Percentiles rank a stretch among this genome's conserved stretches.
Conservation (phyloP, 2,797 vertebrate species). For the Argentina silus region DNA sequence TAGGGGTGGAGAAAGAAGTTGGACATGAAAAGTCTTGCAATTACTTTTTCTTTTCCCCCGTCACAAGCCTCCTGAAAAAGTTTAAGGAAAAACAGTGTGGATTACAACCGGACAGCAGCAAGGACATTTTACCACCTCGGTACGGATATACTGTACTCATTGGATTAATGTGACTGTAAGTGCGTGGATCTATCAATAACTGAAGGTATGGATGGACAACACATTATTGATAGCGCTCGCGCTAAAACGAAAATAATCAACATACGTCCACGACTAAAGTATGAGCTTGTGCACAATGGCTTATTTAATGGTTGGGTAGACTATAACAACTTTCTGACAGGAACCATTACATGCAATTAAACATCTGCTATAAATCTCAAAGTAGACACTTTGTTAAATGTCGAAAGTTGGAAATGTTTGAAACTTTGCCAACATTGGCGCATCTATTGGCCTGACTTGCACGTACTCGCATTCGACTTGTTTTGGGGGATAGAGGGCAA, state of each 20-base stretch:
- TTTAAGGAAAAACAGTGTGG: slow-evolving; percentile 42
- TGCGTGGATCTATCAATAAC: slow-evolving; percentile 58
- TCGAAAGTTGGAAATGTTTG: background rate
- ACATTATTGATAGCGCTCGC: slow-evolving; percentile 18
- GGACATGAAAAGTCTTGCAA: slow-evolving; percentile 55
- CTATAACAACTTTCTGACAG: background rate
- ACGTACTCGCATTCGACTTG: no score
- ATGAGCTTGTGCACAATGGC: no score
- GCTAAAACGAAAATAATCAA: background rate
- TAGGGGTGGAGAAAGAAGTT: slow-evolving; percentile 71
- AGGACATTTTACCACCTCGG: background rate
- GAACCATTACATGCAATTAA: background rate
- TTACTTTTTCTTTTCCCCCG: slow-evolving; percentile 66
- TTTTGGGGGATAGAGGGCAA: no score
- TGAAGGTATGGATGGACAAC: slow-evolving; percentile 68
- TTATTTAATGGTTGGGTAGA: no score
- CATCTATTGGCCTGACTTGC: no score
- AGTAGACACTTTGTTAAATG: background rate
- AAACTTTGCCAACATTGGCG: background rate
- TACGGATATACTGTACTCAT: slow-evolving; percentile 37
- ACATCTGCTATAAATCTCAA: background rate
- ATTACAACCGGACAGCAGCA: slow-evolving; percentile 33
- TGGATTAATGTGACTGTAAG: slow-evolving; percentile 70
- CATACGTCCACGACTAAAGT: no score
- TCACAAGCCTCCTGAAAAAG: slow-evolving; percentile 52